phyloP scores from a whole-genome alignment of 2,888 invertebrate species.

The Polydrusus pterygomalis region DNA sequence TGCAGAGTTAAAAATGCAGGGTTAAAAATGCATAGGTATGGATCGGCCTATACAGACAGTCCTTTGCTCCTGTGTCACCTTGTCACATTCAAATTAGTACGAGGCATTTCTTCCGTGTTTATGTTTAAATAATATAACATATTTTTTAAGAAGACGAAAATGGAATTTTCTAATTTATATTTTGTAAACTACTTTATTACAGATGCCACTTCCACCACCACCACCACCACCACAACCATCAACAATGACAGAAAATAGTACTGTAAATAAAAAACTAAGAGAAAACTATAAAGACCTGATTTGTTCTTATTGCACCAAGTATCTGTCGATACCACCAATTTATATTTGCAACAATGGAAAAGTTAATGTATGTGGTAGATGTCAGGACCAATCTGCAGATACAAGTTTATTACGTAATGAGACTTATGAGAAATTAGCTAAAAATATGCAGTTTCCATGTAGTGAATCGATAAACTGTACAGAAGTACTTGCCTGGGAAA shows the following conservation, averaged over 20 bases:
- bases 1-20: no score
- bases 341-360: neutral
- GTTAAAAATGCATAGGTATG: no score
- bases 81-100: no score
- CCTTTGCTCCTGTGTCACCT: no score
- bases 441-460: conserved; percentile 3
- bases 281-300: neutral
- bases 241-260: neutral
- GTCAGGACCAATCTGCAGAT: neutral
- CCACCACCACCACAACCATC: no score
- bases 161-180: no score
- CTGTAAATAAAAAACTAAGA: neutral
- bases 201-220: no score
- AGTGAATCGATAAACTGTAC: neutral
- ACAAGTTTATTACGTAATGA: neutral
- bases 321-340: neutral
- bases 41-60: no score
- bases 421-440: neutral
- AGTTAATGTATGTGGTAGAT: neutral
- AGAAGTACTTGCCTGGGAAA: neutral
- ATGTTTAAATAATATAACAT: no score
- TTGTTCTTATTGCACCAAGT: neutral
- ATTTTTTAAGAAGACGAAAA: no score
- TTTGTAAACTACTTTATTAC: no score
- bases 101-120: no score